Evolutionary conservation across 2,113 vertebrate species (phyloP), one percentile per base, ranked within the genome.

Genomic region (Perca schrenkii): DNA sequence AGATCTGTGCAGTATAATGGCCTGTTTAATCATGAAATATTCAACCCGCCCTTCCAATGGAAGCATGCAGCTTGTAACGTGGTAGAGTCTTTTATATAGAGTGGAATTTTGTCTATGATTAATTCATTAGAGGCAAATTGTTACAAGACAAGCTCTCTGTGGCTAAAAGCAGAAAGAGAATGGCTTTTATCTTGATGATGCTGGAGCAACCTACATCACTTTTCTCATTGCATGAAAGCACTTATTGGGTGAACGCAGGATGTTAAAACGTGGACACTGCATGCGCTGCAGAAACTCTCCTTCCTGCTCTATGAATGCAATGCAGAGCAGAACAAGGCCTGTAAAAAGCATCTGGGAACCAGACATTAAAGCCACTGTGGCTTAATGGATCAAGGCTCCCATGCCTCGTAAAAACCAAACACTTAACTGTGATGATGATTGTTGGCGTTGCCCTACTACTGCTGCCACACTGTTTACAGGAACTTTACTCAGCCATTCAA

Each of bases 1-100:
- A 94, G 92, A 94, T 95, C 91, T 80, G 34, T 80, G 70, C 75
- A 56, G 80, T 89, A 89, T 91, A 91, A 93, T 94, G 86, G 84
- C 88, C 75, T 71, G 80, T 92, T 91, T 90, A 89, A 85, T 86
- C 91, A 93, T 96, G 86, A 94, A 96, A 95, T 91, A 94, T 95
- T 95, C 85, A 95, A 72, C 75, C 83, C 31, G n/a, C 84, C 84
- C 79, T 82, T 89, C 70, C 66, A 16, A 84, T 83, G 72, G 73
- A 91, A 70, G 87, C 88, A 46, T 92, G 80, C 85, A 81, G 73
- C 81, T 80, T 69, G 61, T 86, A 89, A 76, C 82, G 56, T 71
- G 71, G 58, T 74, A 74, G 17, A 79, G 62, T 80, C 70, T 84
- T 91, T 90, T 91, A 88, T 87, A 86, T 79, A 82, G 86, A 92